Conservation (phyloP, 2,113 vertebrate genomes). For the Sphyrna mokarran region DNA sequence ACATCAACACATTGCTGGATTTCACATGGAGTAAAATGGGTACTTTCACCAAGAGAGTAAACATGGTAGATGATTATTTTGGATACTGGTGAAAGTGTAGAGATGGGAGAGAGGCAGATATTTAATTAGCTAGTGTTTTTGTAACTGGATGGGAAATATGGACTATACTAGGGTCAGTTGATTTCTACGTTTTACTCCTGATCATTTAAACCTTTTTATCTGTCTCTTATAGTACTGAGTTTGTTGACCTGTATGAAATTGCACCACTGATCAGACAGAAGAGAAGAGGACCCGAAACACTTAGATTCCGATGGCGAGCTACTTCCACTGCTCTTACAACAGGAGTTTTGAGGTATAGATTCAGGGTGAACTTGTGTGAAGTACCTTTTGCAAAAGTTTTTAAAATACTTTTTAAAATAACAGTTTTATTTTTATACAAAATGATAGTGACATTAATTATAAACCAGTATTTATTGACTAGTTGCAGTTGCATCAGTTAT, state of each 20-base stretch:
- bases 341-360: slow-evolving; percentile 49
- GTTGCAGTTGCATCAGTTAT: not conserved
- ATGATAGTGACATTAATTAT: not conserved
- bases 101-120: not conserved
- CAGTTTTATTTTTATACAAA: not conserved
- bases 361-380: not conserved
- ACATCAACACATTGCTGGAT: not conserved
- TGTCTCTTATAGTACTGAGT: slow-evolving; percentile 65
- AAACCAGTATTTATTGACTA: not conserved
- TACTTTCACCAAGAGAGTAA: not conserved
- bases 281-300: slow-evolving; percentile 60
- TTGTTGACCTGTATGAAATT: slow-evolving; percentile 60
- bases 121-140: not conserved
- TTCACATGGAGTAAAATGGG: not conserved
- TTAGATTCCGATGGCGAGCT: slow-evolving; percentile 57
- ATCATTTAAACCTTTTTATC: not conserved
- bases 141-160: not conserved
- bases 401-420: too few relatives aligned
- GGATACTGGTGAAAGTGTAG: not conserved
- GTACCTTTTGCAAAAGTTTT: not conserved
- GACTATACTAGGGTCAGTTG: not conserved
- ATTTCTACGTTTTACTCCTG: not conserved
- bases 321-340: slow-evolving; percentile 52
- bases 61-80: not conserved
- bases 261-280: slow-evolving; percentile 52